A percentile compares a stretch with the other conserved stretches of the same genome.
phyloP scores from a whole-genome alignment of 2,113 vertebrate genomes.

The Heterochromis multidens region DNA sequence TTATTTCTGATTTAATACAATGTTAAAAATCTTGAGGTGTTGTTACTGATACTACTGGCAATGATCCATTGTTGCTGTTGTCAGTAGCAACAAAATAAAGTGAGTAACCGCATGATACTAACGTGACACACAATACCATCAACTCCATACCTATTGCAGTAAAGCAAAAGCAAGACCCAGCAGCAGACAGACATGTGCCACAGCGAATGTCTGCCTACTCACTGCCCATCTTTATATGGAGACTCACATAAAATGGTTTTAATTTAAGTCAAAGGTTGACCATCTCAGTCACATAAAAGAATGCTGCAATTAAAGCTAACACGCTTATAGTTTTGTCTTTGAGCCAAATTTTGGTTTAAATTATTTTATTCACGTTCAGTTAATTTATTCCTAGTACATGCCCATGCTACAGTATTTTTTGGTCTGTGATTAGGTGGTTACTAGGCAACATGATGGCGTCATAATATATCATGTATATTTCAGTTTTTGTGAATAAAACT shows the following conservation, averaged over 20 bases:
- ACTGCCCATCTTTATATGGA: neutral
- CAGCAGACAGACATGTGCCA: neutral
- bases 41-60: neutral
- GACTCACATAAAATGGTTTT: neutral
- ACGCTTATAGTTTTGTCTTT: too few relatives aligned
- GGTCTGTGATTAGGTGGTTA: neutral
- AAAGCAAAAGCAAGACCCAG: neutral
- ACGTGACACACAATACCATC: neutral
- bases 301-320: too few relatives aligned
- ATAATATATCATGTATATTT: neutral
- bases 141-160: neutral
- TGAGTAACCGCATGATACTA: neutral
- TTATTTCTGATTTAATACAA: neutral
- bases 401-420: neutral
- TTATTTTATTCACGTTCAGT: too few relatives aligned
- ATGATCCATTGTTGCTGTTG: neutral
- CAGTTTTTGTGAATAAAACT: neutral
- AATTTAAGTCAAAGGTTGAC: neutral
- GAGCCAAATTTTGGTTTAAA: too few relatives aligned
- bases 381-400: too few relatives aligned
- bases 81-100: neutral
- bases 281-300: neutral
- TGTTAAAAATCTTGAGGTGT: neutral
- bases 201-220: neutral
- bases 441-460: neutral